A percentile compares a stretch with the other conserved stretches of the same genome.
These are phyloP conservation scores for Morpho deidamia DNA, from an alignment of 2,888 invertebrate genomes.

Conservation along the genomic window DNA sequence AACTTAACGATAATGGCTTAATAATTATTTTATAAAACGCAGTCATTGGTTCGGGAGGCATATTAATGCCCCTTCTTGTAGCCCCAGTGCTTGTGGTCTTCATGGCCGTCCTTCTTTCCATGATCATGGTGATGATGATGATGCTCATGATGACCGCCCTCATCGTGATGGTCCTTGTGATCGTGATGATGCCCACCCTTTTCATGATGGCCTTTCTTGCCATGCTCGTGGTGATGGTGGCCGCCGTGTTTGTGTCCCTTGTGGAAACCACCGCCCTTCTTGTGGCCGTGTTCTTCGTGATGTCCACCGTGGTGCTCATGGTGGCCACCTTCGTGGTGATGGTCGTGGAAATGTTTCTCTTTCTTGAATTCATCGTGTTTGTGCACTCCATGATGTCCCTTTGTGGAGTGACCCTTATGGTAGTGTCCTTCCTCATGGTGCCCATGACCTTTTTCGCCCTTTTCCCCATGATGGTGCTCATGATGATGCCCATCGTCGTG, in stretches of 20 bases:
- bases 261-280: slow-evolving; percentile 89
- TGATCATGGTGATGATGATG: slow-evolving; percentile 86
- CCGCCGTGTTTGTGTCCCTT: slow-evolving; percentile 88
- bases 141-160: slow-evolving; percentile 87
- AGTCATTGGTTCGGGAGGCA: slow-evolving; percentile 29
- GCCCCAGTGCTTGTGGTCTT: slow-evolving; percentile 89
- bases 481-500: slow-evolving; percentile 82
- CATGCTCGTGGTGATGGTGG: slow-evolving; percentile 87
- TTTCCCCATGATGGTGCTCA: slow-evolving; percentile 82
- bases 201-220: slow-evolving; percentile 89
- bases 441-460: slow-evolving; percentile 80
- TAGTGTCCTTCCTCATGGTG: slow-evolving; percentile 81
- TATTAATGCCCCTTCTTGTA: slow-evolving; percentile 77
- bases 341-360: slow-evolving; percentile 91
- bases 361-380: slow-evolving; percentile 92
- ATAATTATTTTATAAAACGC: slow-evolving; percentile 38
- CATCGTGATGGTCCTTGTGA: slow-evolving; percentile 87
- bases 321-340: slow-evolving; percentile 88
- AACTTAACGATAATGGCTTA: slow-evolving; percentile 48
- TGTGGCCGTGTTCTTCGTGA: slow-evolving; percentile 87
- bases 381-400: slow-evolving; percentile 91
- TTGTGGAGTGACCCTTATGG: slow-evolving; percentile 91
- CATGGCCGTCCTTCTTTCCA: slow-evolving; percentile 89
- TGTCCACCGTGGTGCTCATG: slow-evolving; percentile 89
- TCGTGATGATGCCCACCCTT: slow-evolving; percentile 90